Conservation (phyloP, 2,888 invertebrate species). For the Priocnemis perturbator region DNA sequence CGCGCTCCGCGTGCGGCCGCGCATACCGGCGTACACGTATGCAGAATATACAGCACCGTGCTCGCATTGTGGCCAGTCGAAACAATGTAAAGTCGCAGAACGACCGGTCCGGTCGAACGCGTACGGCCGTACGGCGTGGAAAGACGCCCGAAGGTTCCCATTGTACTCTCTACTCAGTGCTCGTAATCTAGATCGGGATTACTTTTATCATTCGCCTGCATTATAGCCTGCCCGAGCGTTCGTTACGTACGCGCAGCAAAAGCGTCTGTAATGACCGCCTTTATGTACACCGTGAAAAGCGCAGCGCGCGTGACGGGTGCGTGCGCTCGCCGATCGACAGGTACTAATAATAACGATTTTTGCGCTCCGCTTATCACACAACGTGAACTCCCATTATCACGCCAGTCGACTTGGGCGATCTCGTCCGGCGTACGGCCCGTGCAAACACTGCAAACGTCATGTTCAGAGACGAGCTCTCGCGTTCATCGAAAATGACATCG, state of each 20-base stretch:
- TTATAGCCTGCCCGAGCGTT: slow-evolving; percentile 30
- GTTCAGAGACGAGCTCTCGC: too few relatives aligned
- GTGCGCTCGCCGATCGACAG: slow-evolving; percentile 48
- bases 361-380: too few relatives aligned
- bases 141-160: slow-evolving; percentile 67
- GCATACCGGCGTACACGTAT: too few relatives aligned
- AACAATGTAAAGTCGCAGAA: slow-evolving; percentile 18
- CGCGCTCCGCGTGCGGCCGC: too few relatives aligned
- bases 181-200: slow-evolving; percentile 66
- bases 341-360: slow-evolving; percentile 35
- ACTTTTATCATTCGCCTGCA: slow-evolving; percentile 55
- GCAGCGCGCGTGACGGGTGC: slow-evolving; percentile 39
- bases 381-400: too few relatives aligned
- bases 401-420: too few relatives aligned
- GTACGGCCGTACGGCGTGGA: slow-evolving; percentile 55
- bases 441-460: too few relatives aligned
- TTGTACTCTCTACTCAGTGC: slow-evolving; percentile 55
- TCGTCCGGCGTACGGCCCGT: too few relatives aligned
- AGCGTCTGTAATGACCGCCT: slow-evolving; percentile 58
- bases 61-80: too few relatives aligned
- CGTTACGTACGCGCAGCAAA: slow-evolving; percentile 40
- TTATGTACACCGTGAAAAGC: slow-evolving; percentile 52
- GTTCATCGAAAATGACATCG: too few relatives aligned
- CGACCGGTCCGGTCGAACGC: slow-evolving; percentile 49
- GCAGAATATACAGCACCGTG: too few relatives aligned